Conservation (phyloP, 2,797 vertebrate species). For the Malurus leucopterus region DNA sequence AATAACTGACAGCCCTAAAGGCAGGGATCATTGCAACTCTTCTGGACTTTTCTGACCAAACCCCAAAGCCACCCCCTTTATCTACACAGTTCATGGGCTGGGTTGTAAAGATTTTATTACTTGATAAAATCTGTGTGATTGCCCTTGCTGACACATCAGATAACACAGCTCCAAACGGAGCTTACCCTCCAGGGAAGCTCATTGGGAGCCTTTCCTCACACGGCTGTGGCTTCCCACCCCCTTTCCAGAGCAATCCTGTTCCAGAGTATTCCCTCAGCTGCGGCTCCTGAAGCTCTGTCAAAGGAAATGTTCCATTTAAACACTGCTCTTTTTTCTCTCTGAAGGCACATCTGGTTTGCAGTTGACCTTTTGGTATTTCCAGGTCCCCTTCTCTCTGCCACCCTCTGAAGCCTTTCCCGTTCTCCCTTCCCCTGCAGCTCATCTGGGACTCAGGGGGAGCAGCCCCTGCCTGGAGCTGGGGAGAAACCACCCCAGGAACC, state of each 20-base stretch:
- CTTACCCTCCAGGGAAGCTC: conserved; percentile 12
- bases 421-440: neutral
- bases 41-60: conserved; percentile 4
- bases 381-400: neutral
- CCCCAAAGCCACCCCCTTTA: neutral
- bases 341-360: neutral
- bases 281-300: neutral
- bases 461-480: neutral
- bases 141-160: conserved; percentile 16
- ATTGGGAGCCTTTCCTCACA: neutral
- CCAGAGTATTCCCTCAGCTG: neutral
- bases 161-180: neutral
- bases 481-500: neutral
- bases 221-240: neutral
- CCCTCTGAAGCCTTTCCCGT: neutral
- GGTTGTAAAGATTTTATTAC: conserved; percentile 27
- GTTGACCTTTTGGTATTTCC: neutral
- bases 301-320: neutral
- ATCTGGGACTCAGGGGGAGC: neutral
- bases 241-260: neutral
- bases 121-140: neutral
- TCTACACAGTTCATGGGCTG: neutral
- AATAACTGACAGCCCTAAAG: neutral
- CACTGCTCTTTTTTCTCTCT: neutral
- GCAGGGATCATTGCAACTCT: neutral